Evolutionary conservation across 1,140 invertebrate genomes (phyloP).

Genomic region (Ganaspis sp.): DNA sequence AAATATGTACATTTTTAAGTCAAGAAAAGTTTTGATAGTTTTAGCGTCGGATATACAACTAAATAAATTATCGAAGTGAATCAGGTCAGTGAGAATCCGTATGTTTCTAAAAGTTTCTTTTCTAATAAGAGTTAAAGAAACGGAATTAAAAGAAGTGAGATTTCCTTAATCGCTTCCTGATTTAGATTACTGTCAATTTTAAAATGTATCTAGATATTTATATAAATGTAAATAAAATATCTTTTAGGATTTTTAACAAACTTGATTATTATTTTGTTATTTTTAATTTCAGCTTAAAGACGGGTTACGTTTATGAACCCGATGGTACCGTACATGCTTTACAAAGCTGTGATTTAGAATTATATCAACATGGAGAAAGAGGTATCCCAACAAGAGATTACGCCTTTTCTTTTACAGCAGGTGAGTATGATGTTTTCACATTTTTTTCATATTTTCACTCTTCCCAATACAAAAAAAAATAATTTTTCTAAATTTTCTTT

Average conservation of each 20-base stretch:
- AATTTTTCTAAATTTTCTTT: too few relatives aligned
- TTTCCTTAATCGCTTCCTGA: neutral
- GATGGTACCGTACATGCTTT: constrained; percentile 7
- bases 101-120: neutral
- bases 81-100: constrained; percentile 5
- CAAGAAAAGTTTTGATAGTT: neutral
- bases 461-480: too few relatives aligned
- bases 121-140: neutral
- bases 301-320: constrained; percentile 14
- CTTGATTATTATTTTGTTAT: neutral
- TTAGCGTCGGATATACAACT: neutral
- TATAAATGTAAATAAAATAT: too few relatives aligned
- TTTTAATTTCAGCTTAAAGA: neutral
- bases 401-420: neutral
- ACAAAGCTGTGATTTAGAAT: constrained; percentile 9
- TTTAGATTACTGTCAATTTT: too few relatives aligned
- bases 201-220: neutral
- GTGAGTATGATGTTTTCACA: neutral
- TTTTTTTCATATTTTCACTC: neutral
- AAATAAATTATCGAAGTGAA: constrained; percentile 11
- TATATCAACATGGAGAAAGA: constrained; percentile 23
- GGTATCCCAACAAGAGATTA: constrained; percentile 20
- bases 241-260: too few relatives aligned
- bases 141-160: neutral
- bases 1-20: neutral